Evolutionary conservation across 2,888 invertebrate genomes (phyloP).

Genomic region (Polydrusus tereticollis): DNA sequence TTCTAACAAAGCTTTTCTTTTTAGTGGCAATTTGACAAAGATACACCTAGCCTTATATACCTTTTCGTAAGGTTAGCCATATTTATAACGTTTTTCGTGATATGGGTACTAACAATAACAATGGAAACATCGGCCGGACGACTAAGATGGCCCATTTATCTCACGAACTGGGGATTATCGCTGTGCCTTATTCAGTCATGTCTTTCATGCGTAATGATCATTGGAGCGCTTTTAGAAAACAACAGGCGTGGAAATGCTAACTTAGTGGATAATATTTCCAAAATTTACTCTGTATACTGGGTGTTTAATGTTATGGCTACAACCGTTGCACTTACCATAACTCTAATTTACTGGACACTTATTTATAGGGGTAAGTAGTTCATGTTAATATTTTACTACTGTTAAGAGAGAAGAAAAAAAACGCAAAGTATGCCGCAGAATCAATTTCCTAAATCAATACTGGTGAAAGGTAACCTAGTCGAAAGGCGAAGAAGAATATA

Average conservation of each 20-base stretch:
- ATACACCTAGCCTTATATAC: slow-evolving; percentile 68
- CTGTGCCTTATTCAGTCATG: slow-evolving; percentile 73
- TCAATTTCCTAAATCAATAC: no score
- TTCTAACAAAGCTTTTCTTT: slow-evolving; percentile 57
- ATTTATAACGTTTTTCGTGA: slow-evolving; percentile 67
- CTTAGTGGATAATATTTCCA: slow-evolving; percentile 47
- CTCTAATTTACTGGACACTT: slow-evolving; percentile 82
- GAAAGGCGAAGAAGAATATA: no score
- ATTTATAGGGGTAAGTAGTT: slow-evolving; percentile 76
- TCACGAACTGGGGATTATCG: slow-evolving; percentile 80
- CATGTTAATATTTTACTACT: background rate
- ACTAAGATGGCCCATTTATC: slow-evolving; percentile 78
- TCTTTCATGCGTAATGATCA: slow-evolving; percentile 63
- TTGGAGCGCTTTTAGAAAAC: slow-evolving; percentile 50
- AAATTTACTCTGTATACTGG: slow-evolving; percentile 73
- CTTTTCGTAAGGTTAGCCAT: slow-evolving; percentile 70
- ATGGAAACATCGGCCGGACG: slow-evolving; percentile 66
- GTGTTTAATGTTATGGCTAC: slow-evolving; percentile 76
- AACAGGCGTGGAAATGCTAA: slow-evolving; percentile 42
- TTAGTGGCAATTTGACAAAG: slow-evolving; percentile 72
- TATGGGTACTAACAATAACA: slow-evolving; percentile 60
- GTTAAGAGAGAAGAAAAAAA: background rate
- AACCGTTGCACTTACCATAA: slow-evolving; percentile 79
- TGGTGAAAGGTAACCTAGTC: no score
- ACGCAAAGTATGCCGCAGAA: no score